Evolutionary conservation across 1,140 invertebrate genomes (phyloP).

Genomic region (Drosophila melanogaster): DNA sequence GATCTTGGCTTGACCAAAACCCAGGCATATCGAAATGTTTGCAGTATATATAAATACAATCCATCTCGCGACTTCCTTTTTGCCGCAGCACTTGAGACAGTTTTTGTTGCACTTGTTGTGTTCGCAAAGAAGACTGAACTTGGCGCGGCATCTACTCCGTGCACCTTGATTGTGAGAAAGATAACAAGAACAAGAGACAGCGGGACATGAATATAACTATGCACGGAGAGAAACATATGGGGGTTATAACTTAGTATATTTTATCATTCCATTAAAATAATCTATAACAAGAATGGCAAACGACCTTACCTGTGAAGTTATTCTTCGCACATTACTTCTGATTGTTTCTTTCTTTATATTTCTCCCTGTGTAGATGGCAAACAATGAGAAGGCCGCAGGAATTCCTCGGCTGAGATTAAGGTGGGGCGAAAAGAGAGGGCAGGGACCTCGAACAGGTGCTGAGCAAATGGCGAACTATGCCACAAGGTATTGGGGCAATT

Average conservation of each 20-base stretch:
- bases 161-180: constrained; percentile 82
- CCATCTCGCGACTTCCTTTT: constrained; percentile 70
- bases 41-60: constrained; percentile 36
- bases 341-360: not conserved
- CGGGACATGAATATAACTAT: constrained; percentile 25
- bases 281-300: no score
- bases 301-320: no score
- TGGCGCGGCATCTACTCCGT: constrained; percentile 54
- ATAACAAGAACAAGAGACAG: constrained; percentile 54
- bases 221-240: not conserved
- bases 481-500: constrained; percentile 84
- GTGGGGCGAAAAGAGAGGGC: constrained; percentile 6
- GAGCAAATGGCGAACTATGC: constrained; percentile 81
- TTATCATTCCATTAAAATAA: no score
- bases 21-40: constrained; percentile 47
- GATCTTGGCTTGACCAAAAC: constrained; percentile 56
- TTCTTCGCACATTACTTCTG: no score
- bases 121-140: constrained; percentile 29
- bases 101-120: constrained; percentile 70
- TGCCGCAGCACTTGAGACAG: constrained; percentile 71
- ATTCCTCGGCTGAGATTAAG: constrained; percentile 74
- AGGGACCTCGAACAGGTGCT: constrained; percentile 66
- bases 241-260: not conserved
- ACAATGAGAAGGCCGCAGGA: constrained; percentile 81
- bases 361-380: constrained; percentile 32